These are phyloP conservation scores for Vanessa atalanta DNA, from an alignment of 1,140 invertebrate species.

Conservation along the genomic window DNA sequence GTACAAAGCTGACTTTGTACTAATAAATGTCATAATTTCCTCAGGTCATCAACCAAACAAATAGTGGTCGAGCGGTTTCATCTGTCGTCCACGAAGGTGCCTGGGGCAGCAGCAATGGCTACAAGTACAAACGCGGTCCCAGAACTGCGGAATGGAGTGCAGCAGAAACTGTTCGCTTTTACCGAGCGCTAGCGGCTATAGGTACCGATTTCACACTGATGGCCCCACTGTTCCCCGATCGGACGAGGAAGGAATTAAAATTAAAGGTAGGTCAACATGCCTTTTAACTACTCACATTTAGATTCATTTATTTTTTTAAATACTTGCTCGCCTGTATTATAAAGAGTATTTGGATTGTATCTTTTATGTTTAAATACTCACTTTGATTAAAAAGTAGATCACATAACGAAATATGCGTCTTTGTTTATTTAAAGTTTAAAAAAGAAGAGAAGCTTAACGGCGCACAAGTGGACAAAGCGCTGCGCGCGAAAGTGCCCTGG, in stretches of 20 bases:
- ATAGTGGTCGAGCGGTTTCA: conserved; percentile 82
- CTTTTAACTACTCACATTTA: background rate
- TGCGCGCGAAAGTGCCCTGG: conserved; percentile 57
- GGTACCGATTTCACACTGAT: conserved; percentile 96
- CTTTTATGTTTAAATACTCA: too few species aligned
- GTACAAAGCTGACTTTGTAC: too few species aligned
- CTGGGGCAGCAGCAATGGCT: conserved; percentile 78
- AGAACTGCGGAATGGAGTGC: conserved; percentile 85
- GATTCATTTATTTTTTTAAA: background rate
- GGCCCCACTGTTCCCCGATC: conserved; percentile 89
- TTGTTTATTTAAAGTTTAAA: conserved; percentile 55
- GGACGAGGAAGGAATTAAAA: conserved; percentile 90
- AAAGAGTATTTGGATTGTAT: too few species aligned
- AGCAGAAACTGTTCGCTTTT: conserved; percentile 91
- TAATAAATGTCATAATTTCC: background rate
- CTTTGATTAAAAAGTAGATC: too few species aligned
- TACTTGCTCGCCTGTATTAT: too few species aligned
- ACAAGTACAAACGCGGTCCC: conserved; percentile 82
- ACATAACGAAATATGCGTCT: background rate
- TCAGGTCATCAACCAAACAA: conserved; percentile 86
- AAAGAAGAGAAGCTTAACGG: conserved; percentile 70
- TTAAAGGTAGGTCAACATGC: conserved; percentile 79
- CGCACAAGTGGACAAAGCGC: conserved; percentile 68
- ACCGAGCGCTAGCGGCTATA: conserved; percentile 91
- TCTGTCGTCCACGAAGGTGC: conserved; percentile 84